phyloP scores from a whole-genome alignment of 2,888 invertebrate genomes.

The Epinotia bilunana region DNA sequence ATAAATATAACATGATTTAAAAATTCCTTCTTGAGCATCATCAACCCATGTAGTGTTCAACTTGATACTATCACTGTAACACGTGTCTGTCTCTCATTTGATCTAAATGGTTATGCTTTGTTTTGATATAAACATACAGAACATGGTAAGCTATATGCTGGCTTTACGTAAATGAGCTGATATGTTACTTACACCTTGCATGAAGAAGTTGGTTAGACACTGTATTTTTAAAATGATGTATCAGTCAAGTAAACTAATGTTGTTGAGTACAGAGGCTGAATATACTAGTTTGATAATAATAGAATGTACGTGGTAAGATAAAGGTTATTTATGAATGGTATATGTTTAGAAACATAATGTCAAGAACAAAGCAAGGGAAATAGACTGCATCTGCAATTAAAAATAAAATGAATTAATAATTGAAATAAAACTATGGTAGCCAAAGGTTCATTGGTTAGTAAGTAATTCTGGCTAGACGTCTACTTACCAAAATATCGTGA shows the following conservation, averaged over 20 bases:
- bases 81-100: conserved; percentile 7
- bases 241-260: not conserved
- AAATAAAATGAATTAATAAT: too few species aligned
- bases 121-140: conserved; percentile 31
- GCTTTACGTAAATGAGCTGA: conserved; percentile 21
- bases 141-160: conserved; percentile 27
- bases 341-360: not conserved
- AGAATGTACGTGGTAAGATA: conserved; percentile 4
- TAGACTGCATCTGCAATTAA: not conserved
- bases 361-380: not conserved
- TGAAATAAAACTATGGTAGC: too few species aligned
- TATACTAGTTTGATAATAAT: conserved; percentile 23
- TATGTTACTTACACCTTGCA: conserved; percentile 25
- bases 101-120: conserved; percentile 29
- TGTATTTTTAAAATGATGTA: not conserved
- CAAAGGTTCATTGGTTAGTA: too few species aligned
- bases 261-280: not conserved
- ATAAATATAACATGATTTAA: not conserved
- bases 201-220: not conserved
- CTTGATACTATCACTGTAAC: not conserved
- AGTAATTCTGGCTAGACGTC: too few species aligned
- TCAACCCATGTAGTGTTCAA: not conserved
- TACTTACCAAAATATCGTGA: too few species aligned
- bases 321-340: not conserved
- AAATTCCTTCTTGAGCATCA: not conserved